Conservation (phyloP, 2,888 invertebrate species). For the Trichopoda pennipes region DNA sequence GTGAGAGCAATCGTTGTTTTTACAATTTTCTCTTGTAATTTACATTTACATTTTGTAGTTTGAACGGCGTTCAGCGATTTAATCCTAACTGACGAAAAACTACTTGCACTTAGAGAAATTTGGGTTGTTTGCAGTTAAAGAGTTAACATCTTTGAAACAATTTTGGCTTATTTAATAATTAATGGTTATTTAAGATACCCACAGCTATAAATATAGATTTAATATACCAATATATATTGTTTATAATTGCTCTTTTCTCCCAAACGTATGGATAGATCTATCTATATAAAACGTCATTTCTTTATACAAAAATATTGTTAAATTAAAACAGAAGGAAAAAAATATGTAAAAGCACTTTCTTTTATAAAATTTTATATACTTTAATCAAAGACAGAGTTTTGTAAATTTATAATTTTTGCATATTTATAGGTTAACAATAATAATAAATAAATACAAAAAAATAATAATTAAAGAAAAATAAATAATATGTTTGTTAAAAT, state of each 20-base stretch:
- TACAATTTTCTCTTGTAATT: too few relatives aligned
- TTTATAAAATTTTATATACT: slow-evolving; percentile 57
- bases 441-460: slow-evolving; percentile 28
- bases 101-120: too few relatives aligned
- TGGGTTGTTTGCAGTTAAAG: too few relatives aligned
- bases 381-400: slow-evolving; percentile 51
- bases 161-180: too few relatives aligned
- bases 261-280: neutral
- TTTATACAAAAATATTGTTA: slow-evolving; percentile 50
- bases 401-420: slow-evolving; percentile 66
- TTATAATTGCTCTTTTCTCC: neutral
- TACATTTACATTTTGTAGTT: too few relatives aligned
- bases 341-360: slow-evolving; percentile 61
- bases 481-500: slow-evolving; percentile 50
- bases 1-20: too few relatives aligned
- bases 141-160: too few relatives aligned
- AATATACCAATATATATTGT: neutral
- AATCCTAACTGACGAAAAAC: too few relatives aligned
- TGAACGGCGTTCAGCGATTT: too few relatives aligned
- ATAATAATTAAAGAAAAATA: slow-evolving; percentile 10
- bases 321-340: slow-evolving; percentile 39
- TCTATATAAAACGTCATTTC: slow-evolving; percentile 60
- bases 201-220: too few relatives aligned
- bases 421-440: slow-evolving; percentile 60
- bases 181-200: too few relatives aligned